phyloP scores from a whole-genome alignment of 2,113 vertebrate species.

The Silurus asotus region DNA sequence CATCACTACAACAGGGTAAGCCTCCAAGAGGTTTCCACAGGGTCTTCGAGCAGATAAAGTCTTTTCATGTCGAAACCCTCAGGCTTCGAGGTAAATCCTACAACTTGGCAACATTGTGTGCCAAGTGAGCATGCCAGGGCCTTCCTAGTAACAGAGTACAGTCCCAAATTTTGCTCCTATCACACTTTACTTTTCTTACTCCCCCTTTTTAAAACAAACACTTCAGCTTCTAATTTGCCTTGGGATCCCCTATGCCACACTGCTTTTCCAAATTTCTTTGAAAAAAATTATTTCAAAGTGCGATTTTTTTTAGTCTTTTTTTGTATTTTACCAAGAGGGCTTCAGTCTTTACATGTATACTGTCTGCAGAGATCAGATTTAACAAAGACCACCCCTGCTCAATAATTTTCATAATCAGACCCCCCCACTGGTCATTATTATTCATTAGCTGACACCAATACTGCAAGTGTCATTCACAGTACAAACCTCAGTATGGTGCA shows the following conservation, averaged over 20 bases:
- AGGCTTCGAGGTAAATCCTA: conserved; percentile 79
- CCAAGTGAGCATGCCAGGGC: conserved; percentile 71
- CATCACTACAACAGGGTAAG: conserved; percentile 64
- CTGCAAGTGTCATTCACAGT: not conserved
- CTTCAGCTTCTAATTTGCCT: not conserved
- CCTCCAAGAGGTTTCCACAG: conserved; percentile 61
- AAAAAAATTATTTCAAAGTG: not conserved
- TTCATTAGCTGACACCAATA: not conserved
- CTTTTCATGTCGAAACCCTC: conserved; percentile 74
- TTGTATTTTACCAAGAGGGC: not conserved
- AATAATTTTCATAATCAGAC: not conserved
- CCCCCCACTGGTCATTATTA: not conserved
- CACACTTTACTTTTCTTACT: conserved; percentile 50
- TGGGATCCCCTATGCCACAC: not conserved
- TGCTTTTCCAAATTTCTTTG: conserved; percentile 44
- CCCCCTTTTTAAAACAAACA: conserved; percentile 36
- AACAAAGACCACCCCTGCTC: not conserved
- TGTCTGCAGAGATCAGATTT: not conserved
- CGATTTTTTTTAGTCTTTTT: not conserved
- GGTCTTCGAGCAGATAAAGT: conserved; percentile 70
- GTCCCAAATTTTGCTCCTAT: conserved; percentile 54
- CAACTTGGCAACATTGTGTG: conserved; percentile 75
- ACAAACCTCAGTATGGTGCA: not conserved
- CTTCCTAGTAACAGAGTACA: conserved; percentile 70
- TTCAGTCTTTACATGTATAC: no score